These are phyloP conservation scores for Gadus chalcogrammus DNA, from an alignment of 2,113 vertebrate species.

Conservation along the genomic window DNA sequence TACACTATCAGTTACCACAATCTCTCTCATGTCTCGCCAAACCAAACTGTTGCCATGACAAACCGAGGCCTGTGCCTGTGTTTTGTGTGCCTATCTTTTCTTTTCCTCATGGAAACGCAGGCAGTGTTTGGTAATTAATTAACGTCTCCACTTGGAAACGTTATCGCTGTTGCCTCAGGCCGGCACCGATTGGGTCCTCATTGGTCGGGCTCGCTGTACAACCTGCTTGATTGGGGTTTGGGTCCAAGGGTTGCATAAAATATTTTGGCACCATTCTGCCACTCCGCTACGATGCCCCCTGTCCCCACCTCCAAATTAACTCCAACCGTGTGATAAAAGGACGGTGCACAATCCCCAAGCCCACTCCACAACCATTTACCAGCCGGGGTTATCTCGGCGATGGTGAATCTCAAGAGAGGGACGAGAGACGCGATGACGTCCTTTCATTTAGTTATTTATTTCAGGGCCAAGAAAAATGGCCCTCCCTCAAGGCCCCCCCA, in stretches of 20 bases:
- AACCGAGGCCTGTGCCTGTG: too few relatives aligned
- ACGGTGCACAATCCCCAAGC: conserved; percentile 6
- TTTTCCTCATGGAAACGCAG: too few relatives aligned
- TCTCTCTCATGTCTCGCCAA: too few relatives aligned
- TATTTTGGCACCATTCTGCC: conserved; percentile 27
- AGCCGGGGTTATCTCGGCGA: conserved; percentile 17
- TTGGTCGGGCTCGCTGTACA: conserved; percentile 26
- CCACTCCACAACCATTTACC: conserved; percentile 11
- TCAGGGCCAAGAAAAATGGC: background rate
- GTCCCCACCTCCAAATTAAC: conserved; percentile 40
- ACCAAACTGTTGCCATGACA: too few relatives aligned
- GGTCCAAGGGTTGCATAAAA: background rate
- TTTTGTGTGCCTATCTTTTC: too few relatives aligned
- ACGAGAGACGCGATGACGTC: background rate
- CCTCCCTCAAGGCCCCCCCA: background rate
- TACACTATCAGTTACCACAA: too few relatives aligned
- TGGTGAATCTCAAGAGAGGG: conserved; percentile 16
- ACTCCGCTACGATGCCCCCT: background rate
- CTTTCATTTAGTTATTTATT: conserved; percentile 3
- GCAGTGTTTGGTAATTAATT: conserved; percentile 48
- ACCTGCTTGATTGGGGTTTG: conserved; percentile 55
- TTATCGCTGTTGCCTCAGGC: conserved; percentile 43
- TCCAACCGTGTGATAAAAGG: conserved; percentile 36
- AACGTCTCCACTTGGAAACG: conserved; percentile 48
- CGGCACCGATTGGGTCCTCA: conserved; percentile 55